Evolutionary conservation across 2,888 invertebrate genomes (phyloP).

Genomic region (Nesidiocoris tenuis): DNA sequence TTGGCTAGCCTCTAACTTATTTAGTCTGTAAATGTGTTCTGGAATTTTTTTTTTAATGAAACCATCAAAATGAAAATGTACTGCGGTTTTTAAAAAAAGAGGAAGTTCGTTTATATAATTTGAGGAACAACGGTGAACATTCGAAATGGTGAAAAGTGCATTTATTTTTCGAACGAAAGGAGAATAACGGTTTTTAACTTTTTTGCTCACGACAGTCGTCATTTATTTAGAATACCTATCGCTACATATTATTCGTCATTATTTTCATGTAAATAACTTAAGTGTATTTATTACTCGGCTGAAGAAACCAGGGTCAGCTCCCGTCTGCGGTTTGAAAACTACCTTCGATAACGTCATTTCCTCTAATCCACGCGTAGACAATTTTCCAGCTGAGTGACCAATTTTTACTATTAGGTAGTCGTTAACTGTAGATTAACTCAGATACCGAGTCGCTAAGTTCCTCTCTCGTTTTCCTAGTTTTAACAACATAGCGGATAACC

Average conservation of each 20-base stretch:
- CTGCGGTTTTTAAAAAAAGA: not conserved
- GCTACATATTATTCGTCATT: not conserved
- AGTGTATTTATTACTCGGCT: conserved; percentile 30
- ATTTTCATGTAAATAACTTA: conserved; percentile 13
- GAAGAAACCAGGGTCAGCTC: conserved; percentile 14
- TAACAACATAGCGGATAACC: too few relatives aligned
- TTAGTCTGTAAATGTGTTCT: conserved; percentile 42
- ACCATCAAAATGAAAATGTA: too few relatives aligned
- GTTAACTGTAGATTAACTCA: not conserved
- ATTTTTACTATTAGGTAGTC: too few relatives aligned
- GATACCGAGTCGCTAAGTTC: not conserved
- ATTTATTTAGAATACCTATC: conserved; percentile 14
- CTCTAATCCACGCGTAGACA: too few relatives aligned
- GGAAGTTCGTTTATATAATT: not conserved
- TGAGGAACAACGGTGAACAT: not conserved
- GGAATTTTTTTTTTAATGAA: not conserved
- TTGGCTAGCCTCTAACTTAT: conserved; percentile 40
- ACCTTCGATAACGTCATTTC: too few relatives aligned
- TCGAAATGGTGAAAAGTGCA: conserved; percentile 17
- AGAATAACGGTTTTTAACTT: conserved; percentile 6
- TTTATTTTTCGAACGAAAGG: conserved; percentile 23
- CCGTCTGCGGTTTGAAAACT: too few relatives aligned
- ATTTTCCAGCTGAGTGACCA: too few relatives aligned
- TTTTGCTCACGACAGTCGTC: conserved; percentile 40
- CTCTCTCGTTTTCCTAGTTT: not conserved